Conservation (phyloP, 2,888 invertebrate genomes). For the Phlogophora meticulosa region DNA sequence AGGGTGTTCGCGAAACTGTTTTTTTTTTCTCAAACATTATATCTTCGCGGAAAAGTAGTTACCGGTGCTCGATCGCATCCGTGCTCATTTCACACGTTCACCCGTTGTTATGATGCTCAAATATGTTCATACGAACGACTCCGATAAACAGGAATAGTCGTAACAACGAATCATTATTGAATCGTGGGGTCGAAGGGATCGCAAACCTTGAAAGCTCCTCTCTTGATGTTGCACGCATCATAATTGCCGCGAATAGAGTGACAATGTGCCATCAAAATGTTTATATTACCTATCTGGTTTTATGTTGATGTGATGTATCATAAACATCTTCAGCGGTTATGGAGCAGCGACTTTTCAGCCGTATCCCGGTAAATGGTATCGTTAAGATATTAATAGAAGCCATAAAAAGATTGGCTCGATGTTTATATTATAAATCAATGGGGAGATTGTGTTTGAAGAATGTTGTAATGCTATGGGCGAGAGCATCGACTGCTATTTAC, state of each 20-base stretch:
- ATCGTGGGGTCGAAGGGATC: slow-evolving; percentile 79
- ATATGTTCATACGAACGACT: slow-evolving; percentile 65
- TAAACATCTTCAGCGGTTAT: slow-evolving; percentile 61
- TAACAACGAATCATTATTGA: slow-evolving; percentile 82
- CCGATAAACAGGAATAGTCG: slow-evolving; percentile 70
- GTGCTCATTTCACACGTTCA: slow-evolving; percentile 79
- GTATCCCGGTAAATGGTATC: slow-evolving; percentile 59
- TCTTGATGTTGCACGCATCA: slow-evolving; percentile 58
- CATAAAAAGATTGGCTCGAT: slow-evolving; percentile 57
- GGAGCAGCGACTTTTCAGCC: slow-evolving; percentile 50
- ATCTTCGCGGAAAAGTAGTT: slow-evolving; percentile 88
- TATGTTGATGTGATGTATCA: slow-evolving; percentile 67
- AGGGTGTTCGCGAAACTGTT: slow-evolving; percentile 49
- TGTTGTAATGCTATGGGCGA: slow-evolving; percentile 42
- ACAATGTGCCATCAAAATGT: slow-evolving; percentile 68
- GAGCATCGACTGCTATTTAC: slow-evolving; percentile 18
- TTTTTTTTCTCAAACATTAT: slow-evolving; percentile 83
- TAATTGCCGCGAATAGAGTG: slow-evolving; percentile 71
- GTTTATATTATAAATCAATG: slow-evolving; percentile 61
- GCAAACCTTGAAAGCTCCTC: slow-evolving; percentile 45
- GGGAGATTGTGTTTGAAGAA: slow-evolving; percentile 45
- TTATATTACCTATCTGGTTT: slow-evolving; percentile 65
- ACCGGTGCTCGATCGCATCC: slow-evolving; percentile 88
- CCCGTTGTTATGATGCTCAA: slow-evolving; percentile 69
- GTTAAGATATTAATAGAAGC: slow-evolving; percentile 62